Base-by-base conservation (phyloP, 2,888 invertebrate species). In the Plebejus anna region DNA sequence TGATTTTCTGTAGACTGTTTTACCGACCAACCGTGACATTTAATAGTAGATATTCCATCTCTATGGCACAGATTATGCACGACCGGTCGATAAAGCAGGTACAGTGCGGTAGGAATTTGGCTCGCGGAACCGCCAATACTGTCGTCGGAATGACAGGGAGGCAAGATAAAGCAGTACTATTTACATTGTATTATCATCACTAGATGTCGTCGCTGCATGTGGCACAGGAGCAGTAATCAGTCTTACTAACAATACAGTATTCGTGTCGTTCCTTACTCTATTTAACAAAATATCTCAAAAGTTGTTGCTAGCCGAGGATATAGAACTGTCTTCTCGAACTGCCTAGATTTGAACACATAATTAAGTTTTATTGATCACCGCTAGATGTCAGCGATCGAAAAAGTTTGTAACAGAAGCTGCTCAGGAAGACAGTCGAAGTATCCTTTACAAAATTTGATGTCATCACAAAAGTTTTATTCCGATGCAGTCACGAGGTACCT, bases 101-200 rank as follows among this genome's bases (percentile, higher is more conserved):
- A 66, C 66, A 66, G 66, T 4, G 9, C 22, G 9, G 13, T 13
- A 32, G 32, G 9, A 66, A 66, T 66, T 13, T 66, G 5, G 66
- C 32, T 32, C 9, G 13, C 28, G 5, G 5, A 66, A 32, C 13
- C 9, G 66, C 66, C 32, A 66, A 36, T 66, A 28, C 22, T 61
- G 66, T 36, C 66, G 66, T 66, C 2, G 32, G 66, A 66, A 66
- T 66, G 36, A 66, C 66, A 66, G 16, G 32, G 66, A 32, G 66
- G 66, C 66, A 66, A 66, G 66, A 66, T 66, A 66, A 36, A 66
- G 66, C 66, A 66, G 66, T 66, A 66, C 66, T 66, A 66, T 66
- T 66, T 66, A 66, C 66, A 16, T 36, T 2, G 32, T 28, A 11
- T n/a, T 22, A 70, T 38, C 47, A 42, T 22, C 72, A 28, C 42